A percentile compares a stretch with the other conserved stretches of the same genome.
phyloP scores from a whole-genome alignment of 1,140 invertebrate species.

The Halictus rubicundus region DNA sequence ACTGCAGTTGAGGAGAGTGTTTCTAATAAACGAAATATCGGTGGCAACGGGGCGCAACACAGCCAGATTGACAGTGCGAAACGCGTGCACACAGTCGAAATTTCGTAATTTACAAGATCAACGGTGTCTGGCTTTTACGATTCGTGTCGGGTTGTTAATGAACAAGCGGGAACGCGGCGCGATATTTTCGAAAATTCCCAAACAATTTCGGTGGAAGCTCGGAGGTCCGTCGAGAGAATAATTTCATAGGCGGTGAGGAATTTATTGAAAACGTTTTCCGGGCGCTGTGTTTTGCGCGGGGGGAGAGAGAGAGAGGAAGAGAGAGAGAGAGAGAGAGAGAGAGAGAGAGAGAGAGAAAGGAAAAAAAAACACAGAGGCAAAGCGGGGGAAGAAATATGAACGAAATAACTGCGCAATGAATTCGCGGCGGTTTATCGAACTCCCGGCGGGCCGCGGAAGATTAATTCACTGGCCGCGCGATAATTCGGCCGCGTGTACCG shows the following conservation, averaged over 20 bases:
- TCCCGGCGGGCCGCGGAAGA: slow-evolving; percentile 2
- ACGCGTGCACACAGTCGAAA: background rate
- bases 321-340: background rate
- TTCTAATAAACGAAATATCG: no score
- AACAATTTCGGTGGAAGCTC: slow-evolving; percentile 9
- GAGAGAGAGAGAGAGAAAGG: background rate
- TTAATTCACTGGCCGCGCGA: slow-evolving; percentile 29
- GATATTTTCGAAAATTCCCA: slow-evolving; percentile 27
- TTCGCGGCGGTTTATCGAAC: slow-evolving; percentile 42
- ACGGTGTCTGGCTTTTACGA: background rate
- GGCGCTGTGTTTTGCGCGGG: background rate
- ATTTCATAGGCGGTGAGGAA: slow-evolving; percentile 19
- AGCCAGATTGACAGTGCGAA: no score
- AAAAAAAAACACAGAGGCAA: background rate
- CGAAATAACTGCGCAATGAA: slow-evolving; percentile 38
- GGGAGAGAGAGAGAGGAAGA: no score
- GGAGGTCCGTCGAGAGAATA: slow-evolving; percentile 8
- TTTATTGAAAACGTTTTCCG: slow-evolving; percentile 46
- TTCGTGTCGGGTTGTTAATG: no score
- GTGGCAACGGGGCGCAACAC: no score
- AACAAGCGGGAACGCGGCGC: background rate
- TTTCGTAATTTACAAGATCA: background rate
- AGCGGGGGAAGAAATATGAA: slow-evolving; percentile 2
- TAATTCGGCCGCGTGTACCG: slow-evolving; percentile 38
- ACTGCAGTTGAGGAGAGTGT: no score